These are phyloP conservation scores for Vombatus ursinus DNA, from an alignment of 2,113 vertebrate genomes.

Conservation along the genomic window DNA sequence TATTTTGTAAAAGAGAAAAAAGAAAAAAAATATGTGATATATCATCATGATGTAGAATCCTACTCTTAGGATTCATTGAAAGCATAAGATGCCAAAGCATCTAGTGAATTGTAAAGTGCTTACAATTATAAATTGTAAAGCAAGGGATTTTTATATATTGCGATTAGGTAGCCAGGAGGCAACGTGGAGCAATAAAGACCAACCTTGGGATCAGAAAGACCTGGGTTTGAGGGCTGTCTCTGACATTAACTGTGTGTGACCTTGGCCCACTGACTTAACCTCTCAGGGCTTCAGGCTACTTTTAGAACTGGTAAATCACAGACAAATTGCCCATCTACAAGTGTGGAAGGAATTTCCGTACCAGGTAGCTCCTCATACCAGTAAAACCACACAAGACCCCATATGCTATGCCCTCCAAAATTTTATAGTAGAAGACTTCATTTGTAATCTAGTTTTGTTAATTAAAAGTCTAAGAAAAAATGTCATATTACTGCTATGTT, in stretches of 20 bases:
- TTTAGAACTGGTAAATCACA: background rate
- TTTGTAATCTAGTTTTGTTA: background rate
- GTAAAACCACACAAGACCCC: background rate
- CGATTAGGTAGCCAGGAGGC: background rate
- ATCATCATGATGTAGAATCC: background rate
- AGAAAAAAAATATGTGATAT: background rate
- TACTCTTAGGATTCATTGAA: background rate
- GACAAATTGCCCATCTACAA: background rate
- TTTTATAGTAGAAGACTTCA: slow-evolving; percentile 29
- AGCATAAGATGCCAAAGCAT: background rate
- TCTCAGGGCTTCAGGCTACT: background rate
- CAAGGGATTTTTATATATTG: background rate
- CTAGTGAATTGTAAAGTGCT: too few relatives aligned
- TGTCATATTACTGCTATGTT: slow-evolving; percentile 16
- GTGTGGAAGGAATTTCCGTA: background rate
- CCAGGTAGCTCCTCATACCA: background rate
- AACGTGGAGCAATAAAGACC: background rate
- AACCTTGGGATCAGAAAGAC: background rate
- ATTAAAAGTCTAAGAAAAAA: slow-evolving; percentile 36
- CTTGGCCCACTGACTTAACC: background rate
- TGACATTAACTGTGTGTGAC: background rate
- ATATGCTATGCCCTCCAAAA: background rate
- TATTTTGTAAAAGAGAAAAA: background rate
- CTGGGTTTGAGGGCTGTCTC: background rate
- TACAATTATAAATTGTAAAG: background rate